Percentiles rank a stretch among this genome's conserved stretches.
Evolutionary conservation across 2,113 vertebrate genomes (phyloP).

Genomic region (Brachypodius melanocephalos): DNA sequence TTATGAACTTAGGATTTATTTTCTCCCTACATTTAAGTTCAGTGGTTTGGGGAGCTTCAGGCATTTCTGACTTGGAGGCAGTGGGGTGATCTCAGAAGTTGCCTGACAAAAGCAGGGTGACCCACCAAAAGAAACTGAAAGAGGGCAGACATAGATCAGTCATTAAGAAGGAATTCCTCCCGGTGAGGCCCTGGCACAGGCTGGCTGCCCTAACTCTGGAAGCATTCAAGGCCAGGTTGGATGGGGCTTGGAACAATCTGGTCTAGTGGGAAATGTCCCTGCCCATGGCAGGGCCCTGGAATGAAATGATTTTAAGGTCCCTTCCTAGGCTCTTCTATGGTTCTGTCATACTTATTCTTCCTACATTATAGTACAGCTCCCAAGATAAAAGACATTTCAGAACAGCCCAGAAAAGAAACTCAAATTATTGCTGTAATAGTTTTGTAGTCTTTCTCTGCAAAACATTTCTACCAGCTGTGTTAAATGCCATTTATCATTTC

Average conservation of each 20-base stretch:
- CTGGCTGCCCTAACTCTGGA: background rate
- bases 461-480: background rate
- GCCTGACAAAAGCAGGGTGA: background rate
- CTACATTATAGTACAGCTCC: background rate
- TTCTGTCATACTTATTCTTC: background rate
- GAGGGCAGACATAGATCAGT: background rate
- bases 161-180: background rate
- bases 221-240: background rate
- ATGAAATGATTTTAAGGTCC: background rate
- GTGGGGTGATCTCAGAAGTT: fast-evolving
- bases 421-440: background rate
- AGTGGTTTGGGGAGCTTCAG: background rate
- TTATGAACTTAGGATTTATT: background rate
- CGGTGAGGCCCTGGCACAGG: background rate
- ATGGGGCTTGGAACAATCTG: background rate
- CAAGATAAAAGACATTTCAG: background rate
- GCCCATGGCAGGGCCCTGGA: background rate
- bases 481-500: background rate
- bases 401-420: background rate
- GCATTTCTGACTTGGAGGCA: background rate
- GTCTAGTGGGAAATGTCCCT: background rate
- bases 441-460: background rate
- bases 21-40: background rate
- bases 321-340: background rate
- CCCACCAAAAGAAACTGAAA: background rate